Percentiles rank a stretch among this genome's conserved stretches.
phyloP scores from a whole-genome alignment of 1,140 invertebrate species.

The Battus philenor region DNA sequence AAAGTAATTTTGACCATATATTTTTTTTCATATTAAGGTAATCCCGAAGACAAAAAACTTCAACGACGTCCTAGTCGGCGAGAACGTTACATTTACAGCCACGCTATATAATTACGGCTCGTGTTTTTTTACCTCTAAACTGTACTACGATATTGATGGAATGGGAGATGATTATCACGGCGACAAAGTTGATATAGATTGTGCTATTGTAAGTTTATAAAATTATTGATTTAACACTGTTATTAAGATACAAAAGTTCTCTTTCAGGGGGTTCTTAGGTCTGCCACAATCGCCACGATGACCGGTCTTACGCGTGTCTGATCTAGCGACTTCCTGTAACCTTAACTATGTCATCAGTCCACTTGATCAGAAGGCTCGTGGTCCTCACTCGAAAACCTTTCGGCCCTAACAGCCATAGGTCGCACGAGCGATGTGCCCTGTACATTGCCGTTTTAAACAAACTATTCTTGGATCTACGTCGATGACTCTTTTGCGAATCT shows the following conservation, averaged over 20 bases:
- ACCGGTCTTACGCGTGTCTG: too few relatives aligned
- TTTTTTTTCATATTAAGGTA: slow-evolving; percentile 32
- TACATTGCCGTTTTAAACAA: background rate
- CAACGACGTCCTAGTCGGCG: slow-evolving; percentile 52
- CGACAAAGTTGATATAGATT: slow-evolving; percentile 55
- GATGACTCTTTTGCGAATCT: too few relatives aligned
- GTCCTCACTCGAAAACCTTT: too few relatives aligned
- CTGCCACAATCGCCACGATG: background rate
- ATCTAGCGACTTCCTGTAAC: too few relatives aligned
- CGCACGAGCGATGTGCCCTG: too few relatives aligned
- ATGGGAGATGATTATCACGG: slow-evolving; percentile 52
- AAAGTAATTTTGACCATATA: background rate
- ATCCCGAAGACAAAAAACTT: slow-evolving; percentile 50
- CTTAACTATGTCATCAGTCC: too few relatives aligned
- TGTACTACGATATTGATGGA: slow-evolving; percentile 47
- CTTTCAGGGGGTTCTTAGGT: background rate
- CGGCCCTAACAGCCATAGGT: too few relatives aligned
- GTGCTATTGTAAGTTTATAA: slow-evolving; percentile 38
- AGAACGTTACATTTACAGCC: slow-evolving; percentile 32
- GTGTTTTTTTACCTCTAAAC: slow-evolving; percentile 54
- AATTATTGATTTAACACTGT: background rate
- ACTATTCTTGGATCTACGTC: background rate
- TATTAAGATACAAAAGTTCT: background rate
- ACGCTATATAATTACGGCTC: slow-evolving; percentile 58
- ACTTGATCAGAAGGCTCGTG: too few relatives aligned